Base-by-base conservation (phyloP, 2,113 vertebrate genomes). In the Sus scrofa region DNA sequence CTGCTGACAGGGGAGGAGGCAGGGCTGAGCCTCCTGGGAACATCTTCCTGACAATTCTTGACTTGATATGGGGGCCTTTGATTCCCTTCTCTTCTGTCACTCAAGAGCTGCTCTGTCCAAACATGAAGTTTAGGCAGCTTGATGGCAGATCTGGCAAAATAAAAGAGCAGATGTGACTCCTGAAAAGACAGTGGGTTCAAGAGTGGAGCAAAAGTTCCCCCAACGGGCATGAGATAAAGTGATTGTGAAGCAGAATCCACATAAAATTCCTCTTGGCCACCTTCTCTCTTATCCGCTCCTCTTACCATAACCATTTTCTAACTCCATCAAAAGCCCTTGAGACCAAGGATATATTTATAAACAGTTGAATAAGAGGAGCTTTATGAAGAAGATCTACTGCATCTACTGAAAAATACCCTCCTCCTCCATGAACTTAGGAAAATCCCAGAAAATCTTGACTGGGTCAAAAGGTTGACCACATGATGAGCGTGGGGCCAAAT, bases 371-470 rank as follows among this genome's bases (percentile, higher is more conserved):
- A 96, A 97, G 39, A 75, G 19, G 30, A 67, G 11, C 65, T 70
- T 95, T 90, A 81, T 67, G 87, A 85, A 91, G 73, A 82, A 65
- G 56, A 75, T 71, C 14, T 44, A 44, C 44, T 89, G 74, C 90
- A 34, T 34, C 32, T 84, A 44, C 24, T 56, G 54, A 96, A 93
- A 98, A 97, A 39, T 79, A 85, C 77, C 95, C 89, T 71, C 11
- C 34, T 91, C n/a, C 32, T 77, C 62, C 84, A 92, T 30, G 30
- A 90, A 62, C 82, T 87, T 86, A 96, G 97, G 97, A 97, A 98
- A 98, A 97, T 83, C 95, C 97, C 97, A 75, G 94, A 95, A 95
- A 97, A 65, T 93, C 83, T 92, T 75, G 91, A 32, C 70, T 34
- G 39, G 68, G 77, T 70, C 85, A 86, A 44, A 85, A 91, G 8